Evolutionary conservation across 2,797 vertebrate genomes (phyloP), one percentile per base, ranked within the genome.

Genomic region (Mareca strepera): DNA sequence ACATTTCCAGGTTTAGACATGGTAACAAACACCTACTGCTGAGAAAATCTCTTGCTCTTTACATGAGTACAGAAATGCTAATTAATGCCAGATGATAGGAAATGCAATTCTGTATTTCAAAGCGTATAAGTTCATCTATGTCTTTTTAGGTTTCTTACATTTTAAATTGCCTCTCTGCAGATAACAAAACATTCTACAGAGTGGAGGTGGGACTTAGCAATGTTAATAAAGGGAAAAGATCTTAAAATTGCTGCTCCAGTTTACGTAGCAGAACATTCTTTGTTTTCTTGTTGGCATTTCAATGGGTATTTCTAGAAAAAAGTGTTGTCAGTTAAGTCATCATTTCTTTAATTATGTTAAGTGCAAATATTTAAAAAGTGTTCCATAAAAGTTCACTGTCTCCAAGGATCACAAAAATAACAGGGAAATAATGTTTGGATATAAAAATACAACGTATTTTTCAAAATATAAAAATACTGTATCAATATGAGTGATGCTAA

Each of bases 1-100:
- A 2, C 94, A 1, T 98, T 98, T 86, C 99, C 99, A 10, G 92
- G 96, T 17, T 96, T 99, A 58, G 98, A 99, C 50, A 98, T 94
- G 99, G 99, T 99, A 96, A 97, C 9, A 6, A 22, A 53, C 33
- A 3, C 17, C 16, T 25, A 11, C 41, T 41, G 20, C 63, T 74
- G 25, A n/a, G 12, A 43, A 23, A 43, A 48, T 31, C 22, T 78
- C 50, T 48, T 68, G 18, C 67, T 79, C 50, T 79, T 81, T 60
- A 11, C 29, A 7, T 58, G 62, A 53, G 37, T 23, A 33, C 48
- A 91, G 63, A 69, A 82, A 9, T 9, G 21, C n/a, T 50, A 44
- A 1, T 66, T 55, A 75, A 85, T 50, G 16, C 4, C 15, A 75
- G 29, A 11, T 9, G 25, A 48, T 13, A 11, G 81, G 6, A 58